Conservation (phyloP, 2,888 invertebrate species). For the Apamea crenata region DNA sequence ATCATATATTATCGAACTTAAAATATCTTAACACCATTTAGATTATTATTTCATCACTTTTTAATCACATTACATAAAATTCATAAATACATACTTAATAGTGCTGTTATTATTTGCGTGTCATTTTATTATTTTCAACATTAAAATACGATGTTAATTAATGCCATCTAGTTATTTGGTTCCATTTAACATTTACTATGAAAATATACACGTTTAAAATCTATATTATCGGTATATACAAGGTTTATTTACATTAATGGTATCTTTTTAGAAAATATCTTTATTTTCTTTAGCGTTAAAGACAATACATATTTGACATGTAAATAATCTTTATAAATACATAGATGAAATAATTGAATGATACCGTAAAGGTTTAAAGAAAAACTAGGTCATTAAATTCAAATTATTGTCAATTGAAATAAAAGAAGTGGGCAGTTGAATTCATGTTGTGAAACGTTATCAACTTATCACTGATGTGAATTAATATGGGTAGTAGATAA, state of each 20-base stretch:
- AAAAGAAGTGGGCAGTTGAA: not conserved
- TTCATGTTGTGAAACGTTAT: not conserved
- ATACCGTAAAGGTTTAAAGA: conserved; percentile 3
- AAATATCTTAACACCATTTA: conserved; percentile 57
- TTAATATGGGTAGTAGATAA: not conserved
- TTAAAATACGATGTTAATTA: conserved; percentile 61
- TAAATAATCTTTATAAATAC: conserved; percentile 45
- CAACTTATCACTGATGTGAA: conserved; percentile 3
- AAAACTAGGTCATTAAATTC: conserved; percentile 39
- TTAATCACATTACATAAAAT: conserved; percentile 69
- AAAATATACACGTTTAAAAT: conserved; percentile 88
- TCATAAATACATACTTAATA: conserved; percentile 47
- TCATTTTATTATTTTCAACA: conserved; percentile 47
- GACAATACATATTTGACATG: conserved; percentile 13
- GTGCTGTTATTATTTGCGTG: conserved; percentile 62
- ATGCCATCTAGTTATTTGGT: conserved; percentile 84
- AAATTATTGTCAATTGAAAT: conserved; percentile 69
- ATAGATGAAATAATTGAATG: conserved; percentile 17
- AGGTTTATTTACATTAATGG: conserved; percentile 76
- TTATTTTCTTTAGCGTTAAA: conserved; percentile 50
- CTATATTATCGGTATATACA: conserved; percentile 79
- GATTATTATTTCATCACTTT: conserved; percentile 67
- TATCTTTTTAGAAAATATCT: conserved; percentile 73
- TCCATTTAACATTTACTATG: conserved; percentile 89
- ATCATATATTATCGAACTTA: conserved; percentile 52